Conservation (phyloP, 2,888 invertebrate genomes). For the Hypercompe scribonia region DNA sequence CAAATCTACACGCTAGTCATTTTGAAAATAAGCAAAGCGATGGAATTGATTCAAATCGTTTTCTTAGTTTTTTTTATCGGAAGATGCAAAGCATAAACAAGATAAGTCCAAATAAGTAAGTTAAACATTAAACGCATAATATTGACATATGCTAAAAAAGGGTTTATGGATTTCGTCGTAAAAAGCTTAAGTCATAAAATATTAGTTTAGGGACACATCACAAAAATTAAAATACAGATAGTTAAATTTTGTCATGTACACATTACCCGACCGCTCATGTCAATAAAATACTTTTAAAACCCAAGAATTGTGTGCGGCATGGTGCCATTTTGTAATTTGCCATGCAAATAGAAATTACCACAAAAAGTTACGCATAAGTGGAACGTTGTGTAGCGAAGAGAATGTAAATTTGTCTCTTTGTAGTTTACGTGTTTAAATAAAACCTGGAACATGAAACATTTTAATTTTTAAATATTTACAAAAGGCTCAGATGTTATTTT, state of each 20-base stretch:
- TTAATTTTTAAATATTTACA: slow-evolving; percentile 12
- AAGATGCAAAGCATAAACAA: not conserved
- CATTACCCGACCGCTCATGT: slow-evolving; percentile 26
- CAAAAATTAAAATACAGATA: slow-evolving; percentile 21
- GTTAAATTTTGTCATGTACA: slow-evolving; percentile 15
- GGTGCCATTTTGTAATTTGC: slow-evolving; percentile 45
- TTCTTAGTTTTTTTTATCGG: too few species aligned
- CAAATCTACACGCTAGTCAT: not conserved
- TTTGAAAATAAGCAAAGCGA: too few species aligned
- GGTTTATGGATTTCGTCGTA: slow-evolving; percentile 7
- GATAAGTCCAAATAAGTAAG: not conserved
- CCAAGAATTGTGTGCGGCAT: slow-evolving; percentile 37
- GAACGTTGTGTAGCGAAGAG: slow-evolving; percentile 46
- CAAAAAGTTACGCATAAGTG: slow-evolving; percentile 56
- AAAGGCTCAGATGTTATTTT: slow-evolving; percentile 8
- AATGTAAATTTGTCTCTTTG: slow-evolving; percentile 63
- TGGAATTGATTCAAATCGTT: too few species aligned
- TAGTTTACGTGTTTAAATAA: slow-evolving; percentile 50
- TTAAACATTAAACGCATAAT: too few species aligned
- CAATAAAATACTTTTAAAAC: slow-evolving; percentile 42
- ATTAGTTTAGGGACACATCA: slow-evolving; percentile 18
- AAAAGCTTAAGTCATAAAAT: slow-evolving; percentile 20
- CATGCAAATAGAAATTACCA: slow-evolving; percentile 63
- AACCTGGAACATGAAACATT: slow-evolving; percentile 46
- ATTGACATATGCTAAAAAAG: slow-evolving; percentile 2